phyloP scores from a whole-genome alignment of 2,888 invertebrate species.

The Melieria omissa region DNA sequence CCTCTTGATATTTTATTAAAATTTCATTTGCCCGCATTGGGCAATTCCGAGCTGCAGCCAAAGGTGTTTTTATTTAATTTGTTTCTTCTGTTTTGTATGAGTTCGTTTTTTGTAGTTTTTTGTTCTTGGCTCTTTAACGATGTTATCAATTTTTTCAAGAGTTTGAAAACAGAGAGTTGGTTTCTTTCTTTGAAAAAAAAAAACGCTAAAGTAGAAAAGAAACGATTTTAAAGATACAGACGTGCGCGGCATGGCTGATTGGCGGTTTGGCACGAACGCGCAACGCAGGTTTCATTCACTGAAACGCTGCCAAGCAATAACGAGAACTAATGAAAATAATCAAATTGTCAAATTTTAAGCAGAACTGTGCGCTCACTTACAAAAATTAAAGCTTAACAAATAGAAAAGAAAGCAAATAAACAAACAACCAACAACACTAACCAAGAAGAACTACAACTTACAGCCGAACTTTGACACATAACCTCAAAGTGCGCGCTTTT shows the following conservation, averaged over 20 bases:
- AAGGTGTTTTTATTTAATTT: constrained; percentile 44
- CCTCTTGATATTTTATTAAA: constrained; percentile 36
- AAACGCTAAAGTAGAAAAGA: background rate
- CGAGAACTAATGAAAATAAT: too few relatives aligned
- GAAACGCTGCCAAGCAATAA: too few relatives aligned
- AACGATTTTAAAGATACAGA: constrained; percentile 35
- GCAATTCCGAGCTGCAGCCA: constrained; percentile 8
- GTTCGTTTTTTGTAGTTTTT: constrained; percentile 40
- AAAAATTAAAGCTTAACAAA: background rate
- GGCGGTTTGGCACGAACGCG: too few relatives aligned
- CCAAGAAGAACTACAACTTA: too few relatives aligned
- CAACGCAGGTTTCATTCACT: too few relatives aligned
- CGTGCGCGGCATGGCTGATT: constrained; percentile 42
- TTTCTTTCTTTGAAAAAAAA: constrained; percentile 20
- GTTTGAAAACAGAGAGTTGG: background rate
- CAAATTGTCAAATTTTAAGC: background rate
- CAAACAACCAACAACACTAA: too few relatives aligned
- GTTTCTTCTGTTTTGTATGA: constrained; percentile 44
- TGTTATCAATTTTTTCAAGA: constrained; percentile 19
- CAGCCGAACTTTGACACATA: too few relatives aligned
- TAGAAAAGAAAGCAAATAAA: too few relatives aligned
- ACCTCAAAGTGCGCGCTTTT: background rate
- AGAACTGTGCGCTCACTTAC: background rate
- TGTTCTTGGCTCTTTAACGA: constrained; percentile 34
- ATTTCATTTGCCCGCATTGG: constrained; percentile 25